Base-by-base conservation (phyloP, 2,113 vertebrate species). In the Polypterus senegalus region DNA sequence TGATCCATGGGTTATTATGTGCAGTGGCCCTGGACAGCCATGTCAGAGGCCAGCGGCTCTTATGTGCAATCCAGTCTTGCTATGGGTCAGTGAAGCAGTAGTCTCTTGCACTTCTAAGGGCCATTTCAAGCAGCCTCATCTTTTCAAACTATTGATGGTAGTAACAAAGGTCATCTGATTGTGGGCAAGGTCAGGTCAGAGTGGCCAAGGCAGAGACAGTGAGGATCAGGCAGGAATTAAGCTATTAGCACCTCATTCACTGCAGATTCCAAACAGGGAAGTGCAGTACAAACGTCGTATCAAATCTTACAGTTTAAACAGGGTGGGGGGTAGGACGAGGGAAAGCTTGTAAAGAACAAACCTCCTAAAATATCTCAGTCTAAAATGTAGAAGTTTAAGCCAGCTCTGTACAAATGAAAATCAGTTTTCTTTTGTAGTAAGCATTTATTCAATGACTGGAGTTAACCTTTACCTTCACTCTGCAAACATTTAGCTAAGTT, bases 31-130 rank as follows among this genome's bases (percentile, higher is more conserved):
- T 75, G 68, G 62, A 76, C 54, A 76, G 77, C 66, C 76, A 79
- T 53, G 73, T 84, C 86, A 90, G 82, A 84, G 86, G 82, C 80
- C 81, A 80, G 76, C 53, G 83, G 79, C 83, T 88, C 79, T 84
- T 83, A 90, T 80, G 79, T 81, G 77, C 86, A 91, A 91, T 82
- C 78, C 83, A 82, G 85, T 84, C 85, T 75, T 83, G 84, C 82
- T 85, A 91, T 84, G 93, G 93, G 91, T 98, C 92, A 96, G 57
- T 81, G 88, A 79, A 86, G 83, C 83, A 82, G 80, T 69, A 69
- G 76, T 81, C 82, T 82, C 76, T 74, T 72, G 81, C 85, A 88
- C 80, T 86, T 86, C 81, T 82, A 65, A 71, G 83, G 86, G 83
- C 73, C 73, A 78, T 70, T 77, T 66, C 75, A 57, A 72, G 79